Base-by-base conservation (phyloP, 2,888 invertebrate species). In the Rugalucina vietnamica region DNA sequence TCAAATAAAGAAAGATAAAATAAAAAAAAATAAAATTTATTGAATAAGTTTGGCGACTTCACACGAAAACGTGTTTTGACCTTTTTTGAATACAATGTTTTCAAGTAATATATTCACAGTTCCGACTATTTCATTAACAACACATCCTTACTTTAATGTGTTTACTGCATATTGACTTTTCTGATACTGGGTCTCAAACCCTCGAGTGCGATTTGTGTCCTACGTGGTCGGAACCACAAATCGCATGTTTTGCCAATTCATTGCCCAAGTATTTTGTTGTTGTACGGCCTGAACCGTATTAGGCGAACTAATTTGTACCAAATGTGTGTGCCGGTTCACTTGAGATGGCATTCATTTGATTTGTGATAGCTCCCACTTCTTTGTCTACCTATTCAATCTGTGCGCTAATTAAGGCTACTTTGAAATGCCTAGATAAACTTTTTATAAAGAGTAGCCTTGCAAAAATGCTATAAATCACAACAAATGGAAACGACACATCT, bases 401-500 rank as follows among this genome's bases (percentile, higher is more conserved):
- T 27, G 57, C 60, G 78, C 60, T 78, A 78, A 78, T 78, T 78
- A 78, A 60, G 39, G 78, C 57, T 54, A 78, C 54, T 69, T 78
- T 37, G 21, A 54, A 50, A 65, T 65, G 65, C 65, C 34, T 65
- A 65, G 65, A 65, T 65, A 65, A 65, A 65, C 34, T 65, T 4
- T 65, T 65, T 65, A 34, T 34, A 60, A 65, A 65, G 65, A 32
- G 27, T 34, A 34, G 65, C 29, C 65, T 34, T 65, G 32, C 34
- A 34, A 65, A 65, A 65, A 32, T 65, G 34, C 65, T 18, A 65
- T 65, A 65, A 65, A 65, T 65, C 65, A 65, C 65, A 10, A 12
- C 65, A 10, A 21, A 8, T 34, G 34, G n/a, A 65, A 10, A 34
- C 34, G 65, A 21, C 65, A 65, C 34, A 65, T 32, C 65, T 65